phyloP scores from a whole-genome alignment of 2,797 vertebrate species.

The Sebastes cheni region DNA sequence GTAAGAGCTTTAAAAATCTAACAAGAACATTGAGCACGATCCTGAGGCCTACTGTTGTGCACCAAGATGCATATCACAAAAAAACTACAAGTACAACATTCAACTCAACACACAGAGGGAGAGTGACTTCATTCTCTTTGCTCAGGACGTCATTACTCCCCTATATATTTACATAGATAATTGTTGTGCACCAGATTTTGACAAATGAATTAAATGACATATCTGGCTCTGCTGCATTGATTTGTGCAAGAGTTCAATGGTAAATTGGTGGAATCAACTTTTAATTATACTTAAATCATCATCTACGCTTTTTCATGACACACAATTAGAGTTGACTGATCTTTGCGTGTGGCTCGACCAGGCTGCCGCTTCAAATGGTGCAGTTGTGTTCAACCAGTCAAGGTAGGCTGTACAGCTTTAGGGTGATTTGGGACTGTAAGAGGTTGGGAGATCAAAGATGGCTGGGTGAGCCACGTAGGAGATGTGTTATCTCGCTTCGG shows the following conservation, averaged over 20 bases:
- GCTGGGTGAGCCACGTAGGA: background rate
- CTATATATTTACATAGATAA: too few relatives aligned
- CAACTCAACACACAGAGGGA: too few relatives aligned
- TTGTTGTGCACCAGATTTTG: background rate
- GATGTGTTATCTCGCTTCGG: slow-evolving; percentile 22
- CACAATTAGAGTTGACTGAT: background rate
- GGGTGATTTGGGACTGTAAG: slow-evolving; percentile 1
- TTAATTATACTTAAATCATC: background rate
- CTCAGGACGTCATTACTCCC: too few relatives aligned
- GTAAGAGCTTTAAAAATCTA: slow-evolving; percentile 1
- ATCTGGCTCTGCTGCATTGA: too few relatives aligned
- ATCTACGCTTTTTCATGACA: background rate
- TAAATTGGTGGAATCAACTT: background rate
- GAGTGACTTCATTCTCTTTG: too few relatives aligned
- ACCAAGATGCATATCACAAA: background rate
- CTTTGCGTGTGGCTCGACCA: background rate
- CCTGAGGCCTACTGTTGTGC: background rate
- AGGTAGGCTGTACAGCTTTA: background rate
- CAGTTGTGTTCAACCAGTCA: background rate
- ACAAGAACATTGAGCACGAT: background rate
- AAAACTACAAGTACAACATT: background rate
- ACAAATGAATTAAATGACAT: background rate
- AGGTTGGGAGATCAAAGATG: slow-evolving; percentile 41
- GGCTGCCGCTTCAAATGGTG: background rate
- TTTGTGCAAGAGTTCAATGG: background rate